Base-by-base conservation (phyloP, 1,140 invertebrate genomes). In the Dysdera silvatica region DNA sequence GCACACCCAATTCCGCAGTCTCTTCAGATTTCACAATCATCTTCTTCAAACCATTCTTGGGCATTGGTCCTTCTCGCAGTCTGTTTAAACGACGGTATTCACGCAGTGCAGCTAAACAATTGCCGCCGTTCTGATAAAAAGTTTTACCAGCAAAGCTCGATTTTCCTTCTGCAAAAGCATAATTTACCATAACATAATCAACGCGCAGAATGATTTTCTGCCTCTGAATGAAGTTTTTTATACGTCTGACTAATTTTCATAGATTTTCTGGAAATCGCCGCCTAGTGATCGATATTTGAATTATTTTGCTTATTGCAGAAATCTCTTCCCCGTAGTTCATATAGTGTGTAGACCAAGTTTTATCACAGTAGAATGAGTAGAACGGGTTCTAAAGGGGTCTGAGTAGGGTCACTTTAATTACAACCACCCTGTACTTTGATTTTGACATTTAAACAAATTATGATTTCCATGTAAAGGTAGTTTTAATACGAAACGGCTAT, bases 1-100 rank as follows among this genome's bases (percentile, higher is more conserved):
- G 20, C 23, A 40, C 47, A 60, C 23, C 35, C 32, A 60, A 60
- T 6, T 51, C 33, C 20, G 20, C 24, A 48, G 45, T 51, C 2
- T 60, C 47, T 51, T 60, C 47, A 49, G 51, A 60, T 60, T 60
- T 29, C 33, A 24, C 26, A 33, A 51, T 40, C 41, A 28, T 60
- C 24, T 60, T 60, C 29, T 28, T 55, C 37, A 55, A 55, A 55
- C 20, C 53, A 43, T 29, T 51, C 20, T 3, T 40, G 2, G 33
- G 40, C 31, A 29, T 51, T 4, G 23, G 47, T 16, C 47, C 33
- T 60, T 24, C 51, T 60, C 32, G 24, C 33, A 51, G 29, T 35
- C 29, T n/a, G 0, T 31, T 52, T 28, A 60, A 37, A 26, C 33
- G 33, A 26, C 24, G 31, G 40, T 37, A 60, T 49, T 51, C 20